Evolutionary conservation across 2,113 vertebrate genomes (phyloP).

Genomic region (Mesembrinibis cayennensis): DNA sequence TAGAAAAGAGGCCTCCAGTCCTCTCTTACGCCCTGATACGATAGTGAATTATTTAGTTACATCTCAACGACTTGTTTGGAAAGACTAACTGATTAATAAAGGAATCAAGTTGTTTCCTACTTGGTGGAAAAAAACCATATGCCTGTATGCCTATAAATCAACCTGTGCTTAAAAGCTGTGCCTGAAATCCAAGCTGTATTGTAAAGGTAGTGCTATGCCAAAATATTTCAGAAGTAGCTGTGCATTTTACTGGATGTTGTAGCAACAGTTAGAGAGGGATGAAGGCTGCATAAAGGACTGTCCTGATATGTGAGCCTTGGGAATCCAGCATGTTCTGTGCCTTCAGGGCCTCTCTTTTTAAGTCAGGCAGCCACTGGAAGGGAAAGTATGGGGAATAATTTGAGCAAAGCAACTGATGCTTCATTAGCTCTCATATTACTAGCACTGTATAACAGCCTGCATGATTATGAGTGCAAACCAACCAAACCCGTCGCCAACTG

Average conservation of each 20-base stretch:
- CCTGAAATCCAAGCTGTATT: background rate
- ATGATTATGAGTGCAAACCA: slow-evolving; percentile 12
- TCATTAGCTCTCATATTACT: slow-evolving; percentile 22
- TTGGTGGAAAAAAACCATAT: background rate
- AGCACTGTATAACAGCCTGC: background rate
- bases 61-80: background rate
- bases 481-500: background rate
- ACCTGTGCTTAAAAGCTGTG: background rate
- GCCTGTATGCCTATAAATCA: background rate
- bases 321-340: background rate
- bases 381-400: slow-evolving; percentile 28
- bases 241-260: background rate
- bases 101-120: background rate
- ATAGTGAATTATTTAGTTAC: background rate
- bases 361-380: background rate
- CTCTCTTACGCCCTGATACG: background rate
- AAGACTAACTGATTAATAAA: background rate
- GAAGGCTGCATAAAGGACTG: background rate
- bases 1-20: background rate
- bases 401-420: slow-evolving; percentile 37
- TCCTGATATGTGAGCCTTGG: background rate
- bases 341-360: slow-evolving; percentile 25
- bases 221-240: background rate
- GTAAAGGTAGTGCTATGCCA: background rate
- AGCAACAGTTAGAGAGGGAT: background rate